Evolutionary conservation across 2,797 vertebrate species (phyloP), one percentile per base, ranked within the genome.

Genomic region (Eutrigla gurnardus): DNA sequence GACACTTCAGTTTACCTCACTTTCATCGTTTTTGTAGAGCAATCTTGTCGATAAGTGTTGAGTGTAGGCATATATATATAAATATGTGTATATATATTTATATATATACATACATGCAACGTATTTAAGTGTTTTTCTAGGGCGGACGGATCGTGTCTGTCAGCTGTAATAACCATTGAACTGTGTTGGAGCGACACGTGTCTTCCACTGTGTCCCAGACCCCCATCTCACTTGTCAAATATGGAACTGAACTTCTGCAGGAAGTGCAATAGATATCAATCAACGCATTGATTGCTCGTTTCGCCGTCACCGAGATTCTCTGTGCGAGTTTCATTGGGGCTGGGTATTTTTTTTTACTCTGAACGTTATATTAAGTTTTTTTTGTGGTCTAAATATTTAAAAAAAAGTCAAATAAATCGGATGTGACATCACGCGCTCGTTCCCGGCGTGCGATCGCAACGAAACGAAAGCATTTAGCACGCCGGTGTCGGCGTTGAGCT

Each of bases 71-170:
- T 55, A 59, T 73, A 25, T 79, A 35, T 79, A 86, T 89, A 25
- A 25, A 25, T 25, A 25, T 25, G 25, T 25, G 1, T 73, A 25
- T 79, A 86, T 89, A 72, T 55, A 59, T 73, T n/a, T 79, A 35
- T 79, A 86, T 89, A 72, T 55, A 59, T 73, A 25, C 77, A 35
- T 79, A 86, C 88, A 87, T 88, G 82, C 81, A 88, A 86, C 66
- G 47, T 73, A 73, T 53, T 55, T 73, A 62, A 37, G 53, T 76
- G 33, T 72, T 66, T 82, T 76, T 78, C 55, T 66, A 49, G 47
- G 4, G 50, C 66, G 18, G 69, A 57, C 52, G 9, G 72, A 47
- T 58, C 52, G 47, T 66, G 53, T 70, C 55, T 61, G 62, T 73
- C 62, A 1, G 70, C 45, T 33, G 45, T 71, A 52, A 63, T 73